phyloP scores from a whole-genome alignment of 2,888 invertebrate species.

The Hydrotaea diabolus region DNA sequence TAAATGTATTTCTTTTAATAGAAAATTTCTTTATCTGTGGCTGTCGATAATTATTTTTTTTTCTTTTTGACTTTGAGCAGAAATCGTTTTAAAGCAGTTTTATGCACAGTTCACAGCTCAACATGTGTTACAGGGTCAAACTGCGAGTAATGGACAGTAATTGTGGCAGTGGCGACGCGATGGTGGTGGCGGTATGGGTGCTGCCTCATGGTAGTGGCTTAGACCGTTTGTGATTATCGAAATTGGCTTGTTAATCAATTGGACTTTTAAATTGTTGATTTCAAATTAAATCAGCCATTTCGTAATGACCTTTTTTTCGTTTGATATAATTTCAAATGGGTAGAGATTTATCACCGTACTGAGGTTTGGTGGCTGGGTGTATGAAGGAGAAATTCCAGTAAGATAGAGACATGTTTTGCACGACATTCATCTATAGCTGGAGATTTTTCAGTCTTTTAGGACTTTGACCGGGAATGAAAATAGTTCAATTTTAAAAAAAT shows the following conservation, averaged over 20 bases:
- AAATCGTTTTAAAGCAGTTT: not conserved
- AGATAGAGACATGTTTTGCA: too few relatives aligned
- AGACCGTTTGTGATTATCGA: conserved; percentile 20
- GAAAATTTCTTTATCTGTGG: not conserved
- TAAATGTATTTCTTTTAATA: too few relatives aligned
- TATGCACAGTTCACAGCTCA: not conserved
- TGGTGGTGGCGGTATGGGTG: not conserved
- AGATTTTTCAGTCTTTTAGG: too few relatives aligned
- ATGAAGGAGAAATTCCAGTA: too few relatives aligned
- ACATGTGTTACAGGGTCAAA: conserved; percentile 29
- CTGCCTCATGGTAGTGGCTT: not conserved
- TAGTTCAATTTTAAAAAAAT: too few relatives aligned
- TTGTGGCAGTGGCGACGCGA: conserved; percentile 6
- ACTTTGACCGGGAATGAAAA: too few relatives aligned
- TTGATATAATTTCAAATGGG: not conserved
- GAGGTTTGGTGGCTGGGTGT: too few relatives aligned
- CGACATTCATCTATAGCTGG: too few relatives aligned
- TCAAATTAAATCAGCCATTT: not conserved
- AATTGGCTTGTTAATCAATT: conserved; percentile 18
- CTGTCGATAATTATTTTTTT: not conserved
- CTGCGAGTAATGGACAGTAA: not conserved
- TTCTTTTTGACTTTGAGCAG: not conserved
- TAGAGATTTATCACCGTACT: too few relatives aligned
- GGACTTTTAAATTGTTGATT: not conserved
- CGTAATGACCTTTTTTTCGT: not conserved